phyloP scores from a whole-genome alignment of 1,140 invertebrate species.

The Leptinotarsa texana region DNA sequence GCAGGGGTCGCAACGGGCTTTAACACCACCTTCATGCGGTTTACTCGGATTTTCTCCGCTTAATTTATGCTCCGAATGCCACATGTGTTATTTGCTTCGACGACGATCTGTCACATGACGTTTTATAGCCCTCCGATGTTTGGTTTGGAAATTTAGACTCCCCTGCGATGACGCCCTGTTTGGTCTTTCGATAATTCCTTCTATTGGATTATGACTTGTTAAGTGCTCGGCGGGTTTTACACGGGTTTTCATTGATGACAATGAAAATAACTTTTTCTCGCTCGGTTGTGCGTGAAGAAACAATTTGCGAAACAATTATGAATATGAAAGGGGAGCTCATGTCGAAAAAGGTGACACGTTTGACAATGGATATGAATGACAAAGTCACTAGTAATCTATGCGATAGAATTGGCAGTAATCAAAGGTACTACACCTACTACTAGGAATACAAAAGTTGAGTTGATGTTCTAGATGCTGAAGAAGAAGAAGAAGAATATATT shows the following conservation, averaged over 20 bases:
- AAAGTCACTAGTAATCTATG: too few species aligned
- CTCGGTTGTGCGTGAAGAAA: too few species aligned
- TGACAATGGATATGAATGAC: too few species aligned
- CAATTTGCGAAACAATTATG: too few species aligned
- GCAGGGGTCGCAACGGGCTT: constrained; percentile 26
- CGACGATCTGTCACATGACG: constrained; percentile 36
- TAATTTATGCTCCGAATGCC: constrained; percentile 43
- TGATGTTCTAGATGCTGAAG: too few species aligned
- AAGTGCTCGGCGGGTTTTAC: constrained; percentile 22
- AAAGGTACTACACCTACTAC: too few species aligned
- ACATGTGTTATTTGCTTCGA: constrained; percentile 37
- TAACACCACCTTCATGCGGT: constrained; percentile 37
- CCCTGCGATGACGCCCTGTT: constrained; percentile 29
- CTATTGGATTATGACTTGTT: constrained; percentile 27
- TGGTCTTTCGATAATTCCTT: constrained; percentile 23
- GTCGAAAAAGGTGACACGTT: too few species aligned
- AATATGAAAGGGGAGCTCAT: too few species aligned
- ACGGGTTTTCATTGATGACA: not conserved
- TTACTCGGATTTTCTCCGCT: constrained; percentile 42
- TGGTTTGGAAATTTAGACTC: constrained; percentile 35
- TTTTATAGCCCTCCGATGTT: constrained; percentile 27
- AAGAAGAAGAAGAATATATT: too few species aligned
- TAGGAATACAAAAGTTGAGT: too few species aligned
- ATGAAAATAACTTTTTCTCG: not conserved
- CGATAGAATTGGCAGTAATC: too few species aligned